Evolutionary conservation across 1,140 invertebrate species (phyloP), one percentile per base, ranked within the genome.

Genomic region (Euborellia annulipes): DNA sequence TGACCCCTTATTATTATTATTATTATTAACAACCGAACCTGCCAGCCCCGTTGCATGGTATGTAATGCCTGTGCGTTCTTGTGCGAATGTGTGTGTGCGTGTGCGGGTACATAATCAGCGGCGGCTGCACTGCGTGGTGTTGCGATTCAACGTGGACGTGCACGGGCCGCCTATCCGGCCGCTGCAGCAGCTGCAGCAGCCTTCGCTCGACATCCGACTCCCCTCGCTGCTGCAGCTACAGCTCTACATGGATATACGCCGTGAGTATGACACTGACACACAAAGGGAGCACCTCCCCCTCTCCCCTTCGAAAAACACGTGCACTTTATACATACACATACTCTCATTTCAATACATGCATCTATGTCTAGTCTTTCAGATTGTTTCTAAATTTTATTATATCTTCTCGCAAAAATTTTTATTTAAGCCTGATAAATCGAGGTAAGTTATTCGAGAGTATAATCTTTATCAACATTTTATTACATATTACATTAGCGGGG

Each of bases 221-320:
- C 79, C 30, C 65, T 83, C 49, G 71, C 73, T 27, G 70, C 72
- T 17, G 74, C 77, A 51, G 72, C 75, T 36, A 77, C 76, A 50
- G 75, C 78, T 58, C 67, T 84, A 58, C 76, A 83, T 73, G 78
- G 83, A 64, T 85, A 83, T 66, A 73, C 82, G 62, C 78, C 81
- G 81, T 84, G 77, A 82, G 81, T 82, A 72, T 52, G 51, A 52
- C 57, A 56, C 60, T 51, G 14, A 56, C 50, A 45, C 54, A 51
- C 46, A 50, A 54, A 9, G 58, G 47, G 41, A 54, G 48, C 30
- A 56, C 48, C 36, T 50, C 46, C 32, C 38, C 54, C 18, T 53
- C 45, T 48, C n/a, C n/a, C n/a, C n/a, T n/a, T n/a, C n/a, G n/a
- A n/a, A n/a, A n/a, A n/a, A n/a, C n/a, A n/a, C n/a, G 20, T 44